Evolutionary conservation across 1,140 invertebrate genomes (phyloP).

Genomic region (Bombus superbus): DNA sequence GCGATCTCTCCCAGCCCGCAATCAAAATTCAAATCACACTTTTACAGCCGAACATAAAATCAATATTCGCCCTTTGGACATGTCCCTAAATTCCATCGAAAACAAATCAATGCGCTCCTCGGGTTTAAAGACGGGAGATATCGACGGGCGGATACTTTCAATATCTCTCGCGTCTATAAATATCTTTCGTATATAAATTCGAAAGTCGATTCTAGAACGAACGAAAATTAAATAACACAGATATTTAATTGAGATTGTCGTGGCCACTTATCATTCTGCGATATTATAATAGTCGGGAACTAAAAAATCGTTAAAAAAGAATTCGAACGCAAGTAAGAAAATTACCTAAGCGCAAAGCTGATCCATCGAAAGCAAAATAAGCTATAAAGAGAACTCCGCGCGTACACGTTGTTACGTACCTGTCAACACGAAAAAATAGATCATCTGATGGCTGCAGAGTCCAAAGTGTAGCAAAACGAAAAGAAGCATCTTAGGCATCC

Average conservation of each 20-base stretch:
- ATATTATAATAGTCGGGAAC: background rate
- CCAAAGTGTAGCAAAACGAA: slow-evolving; percentile 69
- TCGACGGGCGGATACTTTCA: background rate
- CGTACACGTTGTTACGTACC: slow-evolving; percentile 52
- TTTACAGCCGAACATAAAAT: slow-evolving; percentile 82
- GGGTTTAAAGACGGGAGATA: slow-evolving; percentile 52
- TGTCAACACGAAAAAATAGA: slow-evolving; percentile 68
- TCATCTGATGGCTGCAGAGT: slow-evolving; percentile 62
- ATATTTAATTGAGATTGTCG: too few relatives aligned
- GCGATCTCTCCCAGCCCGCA: slow-evolving; percentile 80
- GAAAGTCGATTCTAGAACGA: background rate
- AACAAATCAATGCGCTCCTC: slow-evolving; percentile 70
- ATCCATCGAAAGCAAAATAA: background rate
- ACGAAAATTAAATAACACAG: background rate
- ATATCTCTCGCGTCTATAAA: background rate
- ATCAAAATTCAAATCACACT: slow-evolving; percentile 84
- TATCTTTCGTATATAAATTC: background rate
- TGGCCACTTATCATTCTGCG: too few relatives aligned
- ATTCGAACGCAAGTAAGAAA: background rate
- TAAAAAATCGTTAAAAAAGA: background rate
- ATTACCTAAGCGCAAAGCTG: background rate
- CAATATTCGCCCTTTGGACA: slow-evolving; percentile 79
- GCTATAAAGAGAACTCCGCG: background rate
- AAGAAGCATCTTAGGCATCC: slow-evolving; percentile 70
- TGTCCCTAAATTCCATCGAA: slow-evolving; percentile 75